A percentile compares a stretch with the other conserved stretches of the same genome.
Conservation (phyloP, 2,113 vertebrate species). For the Microcebus griseorufus region DNA sequence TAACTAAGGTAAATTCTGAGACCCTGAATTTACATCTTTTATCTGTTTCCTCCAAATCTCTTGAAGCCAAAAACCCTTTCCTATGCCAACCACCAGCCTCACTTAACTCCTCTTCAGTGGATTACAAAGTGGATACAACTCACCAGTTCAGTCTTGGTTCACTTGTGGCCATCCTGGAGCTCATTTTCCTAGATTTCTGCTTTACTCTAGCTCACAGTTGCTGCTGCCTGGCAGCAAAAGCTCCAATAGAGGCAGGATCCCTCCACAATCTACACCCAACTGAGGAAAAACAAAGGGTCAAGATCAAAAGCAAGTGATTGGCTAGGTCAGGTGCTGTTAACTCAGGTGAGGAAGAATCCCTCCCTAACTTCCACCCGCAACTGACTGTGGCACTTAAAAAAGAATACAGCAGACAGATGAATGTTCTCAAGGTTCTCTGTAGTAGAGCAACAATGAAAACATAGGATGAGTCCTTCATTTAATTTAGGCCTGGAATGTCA, state of each 20-base stretch:
- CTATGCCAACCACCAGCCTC: background rate
- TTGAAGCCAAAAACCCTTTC: background rate
- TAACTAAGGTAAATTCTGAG: background rate
- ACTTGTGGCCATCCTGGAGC: constrained; percentile 37
- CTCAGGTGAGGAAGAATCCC: background rate
- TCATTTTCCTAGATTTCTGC: constrained; percentile 56
- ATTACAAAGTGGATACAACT: constrained; percentile 33
- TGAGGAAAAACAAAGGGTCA: constrained; percentile 40
- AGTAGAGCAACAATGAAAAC: background rate
- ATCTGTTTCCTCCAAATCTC: background rate
- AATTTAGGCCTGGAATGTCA: background rate
- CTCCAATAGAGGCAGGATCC: background rate
- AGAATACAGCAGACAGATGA: background rate
- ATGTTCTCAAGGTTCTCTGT: background rate
- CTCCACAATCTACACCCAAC: constrained; percentile 14
- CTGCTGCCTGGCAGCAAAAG: background rate
- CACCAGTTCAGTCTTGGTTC: constrained; percentile 75
- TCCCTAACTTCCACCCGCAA: background rate
- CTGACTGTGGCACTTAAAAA: background rate
- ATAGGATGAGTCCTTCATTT: background rate
- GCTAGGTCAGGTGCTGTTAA: background rate
- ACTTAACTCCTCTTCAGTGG: background rate
- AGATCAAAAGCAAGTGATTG: background rate
- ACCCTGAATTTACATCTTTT: background rate
- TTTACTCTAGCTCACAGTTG: constrained; percentile 2